Conservation (phyloP, 2,888 invertebrate species). For the Cecidostiba fungosa region DNA sequence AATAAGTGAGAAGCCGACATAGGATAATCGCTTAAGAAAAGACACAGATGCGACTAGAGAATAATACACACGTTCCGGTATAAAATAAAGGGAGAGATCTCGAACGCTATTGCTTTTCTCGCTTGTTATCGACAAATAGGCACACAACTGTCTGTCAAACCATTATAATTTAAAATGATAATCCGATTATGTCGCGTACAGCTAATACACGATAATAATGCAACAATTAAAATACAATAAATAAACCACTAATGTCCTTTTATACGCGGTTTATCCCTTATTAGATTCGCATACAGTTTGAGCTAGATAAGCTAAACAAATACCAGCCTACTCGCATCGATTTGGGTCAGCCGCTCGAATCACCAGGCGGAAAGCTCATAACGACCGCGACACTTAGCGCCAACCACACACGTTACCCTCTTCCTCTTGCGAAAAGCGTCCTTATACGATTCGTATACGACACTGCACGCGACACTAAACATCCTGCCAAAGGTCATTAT, state of each 20-base stretch:
- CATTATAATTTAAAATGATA: too few relatives aligned
- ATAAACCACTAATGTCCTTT: too few relatives aligned
- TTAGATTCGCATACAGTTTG: neutral
- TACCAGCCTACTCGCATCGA: neutral
- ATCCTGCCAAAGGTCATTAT: slow-evolving; percentile 26
- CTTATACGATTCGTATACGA: neutral
- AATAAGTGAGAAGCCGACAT: neutral
- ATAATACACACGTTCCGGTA: too few relatives aligned
- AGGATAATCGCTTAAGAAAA: neutral
- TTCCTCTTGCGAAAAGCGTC: neutral
- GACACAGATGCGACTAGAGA: neutral
- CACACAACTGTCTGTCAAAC: too few relatives aligned
- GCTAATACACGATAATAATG: too few relatives aligned
- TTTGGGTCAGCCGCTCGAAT: neutral
- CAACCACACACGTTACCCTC: neutral
- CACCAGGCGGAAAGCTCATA: neutral
- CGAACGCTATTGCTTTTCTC: too few relatives aligned
- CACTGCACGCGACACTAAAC: neutral
- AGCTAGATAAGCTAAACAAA: neutral
- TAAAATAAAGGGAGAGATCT: too few relatives aligned
- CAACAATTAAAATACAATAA: too few relatives aligned
- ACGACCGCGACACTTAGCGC: slow-evolving; percentile 1
- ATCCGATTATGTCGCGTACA: too few relatives aligned
- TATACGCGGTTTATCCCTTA: neutral
- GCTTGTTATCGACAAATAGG: too few relatives aligned